Base-by-base conservation (phyloP, 2,888 invertebrate species). In the Drosophila rubida region DNA sequence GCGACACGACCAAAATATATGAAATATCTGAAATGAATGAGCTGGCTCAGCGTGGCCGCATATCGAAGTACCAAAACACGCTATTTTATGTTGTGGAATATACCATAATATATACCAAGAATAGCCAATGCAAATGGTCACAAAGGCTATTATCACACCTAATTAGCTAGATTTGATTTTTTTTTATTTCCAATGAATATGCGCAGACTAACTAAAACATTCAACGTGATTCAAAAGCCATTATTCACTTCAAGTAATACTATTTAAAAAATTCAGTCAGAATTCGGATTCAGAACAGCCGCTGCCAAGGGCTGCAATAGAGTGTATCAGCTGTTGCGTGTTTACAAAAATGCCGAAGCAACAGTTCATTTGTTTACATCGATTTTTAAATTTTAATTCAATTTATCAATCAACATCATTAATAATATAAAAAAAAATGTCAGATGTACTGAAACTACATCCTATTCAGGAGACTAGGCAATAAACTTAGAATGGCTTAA, bases 401-500 rank as follows among this genome's bases (percentile, higher is more conserved):
- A 37, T 13, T 37, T 37, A 14, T 37, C 14, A 37, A 7, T 37
- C 14, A 37, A 8, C 13, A 37, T 37, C 2, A 37, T 14, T 37
- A 14, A 37, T n/a, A 35, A 35, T 35, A 44, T n/a, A 13, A 44
- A 44, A 13, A 44, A 44, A 44, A 23, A 14, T 50, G n/a, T 30
- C 41, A 23, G 19, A 19, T 19, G 19, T 19, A 19, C 19, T 19
- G 2, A 19, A 19, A 19, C 19, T 19, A 19, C 19, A 19, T 19
- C 19, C 19, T 3, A 19, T 19, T 19, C 19, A 19, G 19, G 19
- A 19, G 19, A 19, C 19, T 19, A 19, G 19, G 13, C 14, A 14
- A 14, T 13, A 14, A 16, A 6, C 2, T 35, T 19, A 27, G 2
- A 0, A 13, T 96, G 88, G 25, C 19, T 42, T 13, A 37, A 23